Evolutionary conservation across 2,797 vertebrate genomes (phyloP), one percentile per base, ranked within the genome.

Genomic region (Lagocephalus sceleratus): DNA sequence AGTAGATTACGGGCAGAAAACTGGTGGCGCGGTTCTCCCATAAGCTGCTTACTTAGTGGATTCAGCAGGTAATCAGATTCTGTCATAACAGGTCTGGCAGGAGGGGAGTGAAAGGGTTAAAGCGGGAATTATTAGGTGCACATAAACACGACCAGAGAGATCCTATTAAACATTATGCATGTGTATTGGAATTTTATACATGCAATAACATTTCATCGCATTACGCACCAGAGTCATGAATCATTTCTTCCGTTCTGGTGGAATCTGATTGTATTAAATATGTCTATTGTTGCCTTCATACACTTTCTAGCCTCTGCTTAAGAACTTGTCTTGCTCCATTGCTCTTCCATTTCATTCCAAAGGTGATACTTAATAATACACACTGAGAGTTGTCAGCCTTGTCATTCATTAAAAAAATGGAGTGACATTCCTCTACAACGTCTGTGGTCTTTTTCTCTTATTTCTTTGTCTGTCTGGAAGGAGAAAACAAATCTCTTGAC

Each of bases 301-400:
- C 42, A 66, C 54, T 53, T 71, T 54, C 51, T 58, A 59, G 21
- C 35, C 51, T 64, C 38, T 38, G 7, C 61, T 66, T 73, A 49
- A 71, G 61, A 60, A 85, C 69, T 76, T 58, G 63, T 51, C 58
- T 65, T 20, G 26, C 65, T 70, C 59, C 53, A 49, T 48, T 69
- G 61, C 48, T 71, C 61, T 66, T 69, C 65, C 51, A 47, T 57
- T 65, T 63, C 51, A 64, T 81, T 82, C 63, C 64, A 55, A 22
- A 81, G 66, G 65, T 48, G 70, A 68, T 68, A 66, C 75, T 78
- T 78, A 81, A 87, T 79, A 75, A 83, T 75, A 71, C 75, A 78
- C 66, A 68, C 47, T 20, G 80, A 83, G 84, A 83, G 83, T 85
- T 83, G 75, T 76, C 80, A 84, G 67, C 83, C 85, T 84, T 88